Base-by-base conservation (phyloP, 2,888 invertebrate species). In the Epiblema foenella region DNA sequence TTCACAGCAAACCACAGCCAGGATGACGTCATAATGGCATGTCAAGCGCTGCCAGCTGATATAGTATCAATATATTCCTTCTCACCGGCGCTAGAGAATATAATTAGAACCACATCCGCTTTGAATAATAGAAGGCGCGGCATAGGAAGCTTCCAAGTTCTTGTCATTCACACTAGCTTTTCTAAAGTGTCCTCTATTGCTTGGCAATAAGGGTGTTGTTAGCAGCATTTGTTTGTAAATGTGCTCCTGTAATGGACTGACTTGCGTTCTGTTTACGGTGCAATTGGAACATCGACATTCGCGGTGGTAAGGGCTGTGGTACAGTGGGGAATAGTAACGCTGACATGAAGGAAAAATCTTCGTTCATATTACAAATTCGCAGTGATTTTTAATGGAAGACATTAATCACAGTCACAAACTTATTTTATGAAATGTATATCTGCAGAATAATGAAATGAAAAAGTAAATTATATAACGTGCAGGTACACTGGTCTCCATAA, bases 101-200 rank as follows among this genome's bases (percentile, higher is more conserved):
- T 77, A 86, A 87, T 86, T 87, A 85, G 79, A 54, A 83, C 77
- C 76, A 80, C 82, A 83, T 85, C 85, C 85, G 82, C 75, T 78
- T 73, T 84, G 84, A 86, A 88, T 88, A 87, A 86, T 89, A 85
- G 85, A 85, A 85, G 88, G 85, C 83, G 86, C 77, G 85, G 80
- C 85, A 77, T 79, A 84, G 84, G 83, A 84, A 83, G 78, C 79
- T 84, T 78, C 78, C 83, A 79, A 20, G 63, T 64, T 54, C 60
- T 60, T 60, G 8, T 33, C 12, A n/a, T 18, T 37, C 4, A 29
- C 37, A 7, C 10, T 54, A 12, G 24, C 12, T 60, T 42, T 17
- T n/a, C 59, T 12, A 11, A 52, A 52, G 1, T 59, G 0, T 0
- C 4, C 60, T 46, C 17, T 54, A n/a, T 52, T 54, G 18, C 9